Conservation (phyloP, 1,140 invertebrate species). For the Meloidogyne exigua region DNA sequence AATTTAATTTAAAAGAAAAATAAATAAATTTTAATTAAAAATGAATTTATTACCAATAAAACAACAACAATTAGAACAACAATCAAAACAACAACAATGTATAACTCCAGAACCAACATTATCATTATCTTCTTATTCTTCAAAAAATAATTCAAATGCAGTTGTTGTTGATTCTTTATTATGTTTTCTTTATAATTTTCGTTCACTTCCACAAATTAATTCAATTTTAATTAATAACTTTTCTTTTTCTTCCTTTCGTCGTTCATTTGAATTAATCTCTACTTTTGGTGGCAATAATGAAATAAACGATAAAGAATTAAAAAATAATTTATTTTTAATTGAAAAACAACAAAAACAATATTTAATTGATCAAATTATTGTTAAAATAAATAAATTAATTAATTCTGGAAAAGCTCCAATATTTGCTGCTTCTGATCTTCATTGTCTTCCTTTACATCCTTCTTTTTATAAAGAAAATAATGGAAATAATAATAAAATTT, state of each 20-base stretch:
- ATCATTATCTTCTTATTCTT: background rate
- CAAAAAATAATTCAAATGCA: conserved; percentile 13
- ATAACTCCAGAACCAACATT: background rate
- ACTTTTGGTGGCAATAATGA: conserved; percentile 17
- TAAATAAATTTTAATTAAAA: background rate
- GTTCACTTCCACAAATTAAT: conserved; percentile 22
- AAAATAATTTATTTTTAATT: no score
- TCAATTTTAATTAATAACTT: conserved; percentile 33
- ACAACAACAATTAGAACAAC: no score
- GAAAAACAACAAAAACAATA: conserved; percentile 3
- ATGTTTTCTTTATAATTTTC: conserved; percentile 44
- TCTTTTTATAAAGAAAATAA: conserved; percentile 1
- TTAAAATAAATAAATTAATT: conserved; percentile 34
- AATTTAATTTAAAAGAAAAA: no score
- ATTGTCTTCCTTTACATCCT: conserved; percentile 28
- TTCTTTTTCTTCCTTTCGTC: conserved; percentile 4
- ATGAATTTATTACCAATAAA: background rate
- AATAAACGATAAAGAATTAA: background rate
- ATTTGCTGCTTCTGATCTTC: conserved; percentile 41
- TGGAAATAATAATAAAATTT: conserved; percentile 1
- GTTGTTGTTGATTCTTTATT: conserved; percentile 45
- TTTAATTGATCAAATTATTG: conserved; percentile 8
- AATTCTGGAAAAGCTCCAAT: conserved; percentile 21
- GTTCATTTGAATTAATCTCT: conserved; percentile 26
- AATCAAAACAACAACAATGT: background rate